Evolutionary conservation across 2,888 invertebrate genomes (phyloP).

Genomic region (Cantharis lateralis): DNA sequence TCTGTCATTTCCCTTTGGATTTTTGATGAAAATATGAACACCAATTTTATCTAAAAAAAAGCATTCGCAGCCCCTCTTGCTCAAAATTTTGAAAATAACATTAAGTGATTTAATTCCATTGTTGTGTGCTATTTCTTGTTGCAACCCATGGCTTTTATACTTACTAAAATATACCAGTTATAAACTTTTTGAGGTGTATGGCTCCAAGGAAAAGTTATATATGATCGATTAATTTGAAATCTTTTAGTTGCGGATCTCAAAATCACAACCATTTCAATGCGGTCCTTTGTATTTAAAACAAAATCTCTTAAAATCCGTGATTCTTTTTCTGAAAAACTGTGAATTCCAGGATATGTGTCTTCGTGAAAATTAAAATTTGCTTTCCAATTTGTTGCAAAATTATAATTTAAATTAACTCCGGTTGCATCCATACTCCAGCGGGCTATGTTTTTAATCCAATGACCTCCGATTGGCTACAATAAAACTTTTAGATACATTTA

Average conservation of each 20-base stretch:
- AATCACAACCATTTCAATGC: neutral
- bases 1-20: no score
- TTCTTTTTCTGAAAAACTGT: neutral
- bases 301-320: neutral
- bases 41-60: no score
- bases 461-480: neutral
- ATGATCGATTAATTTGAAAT: neutral
- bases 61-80: no score
- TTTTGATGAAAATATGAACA: no score
- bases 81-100: no score
- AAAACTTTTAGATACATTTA: neutral
- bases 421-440: neutral
- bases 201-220: constrained; percentile 7
- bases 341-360: constrained; percentile 3
- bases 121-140: no score
- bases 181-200: neutral
- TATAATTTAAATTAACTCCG: constrained; percentile 6
- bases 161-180: constrained; percentile 2
- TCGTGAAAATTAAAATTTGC: neutral
- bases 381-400: neutral
- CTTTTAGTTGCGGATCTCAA: neutral
- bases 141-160: neutral
- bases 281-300: neutral
- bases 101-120: no score
- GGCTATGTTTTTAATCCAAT: constrained; percentile 7